Conservation (phyloP, 2,113 vertebrate species). For the Cryptotis parvus region DNA sequence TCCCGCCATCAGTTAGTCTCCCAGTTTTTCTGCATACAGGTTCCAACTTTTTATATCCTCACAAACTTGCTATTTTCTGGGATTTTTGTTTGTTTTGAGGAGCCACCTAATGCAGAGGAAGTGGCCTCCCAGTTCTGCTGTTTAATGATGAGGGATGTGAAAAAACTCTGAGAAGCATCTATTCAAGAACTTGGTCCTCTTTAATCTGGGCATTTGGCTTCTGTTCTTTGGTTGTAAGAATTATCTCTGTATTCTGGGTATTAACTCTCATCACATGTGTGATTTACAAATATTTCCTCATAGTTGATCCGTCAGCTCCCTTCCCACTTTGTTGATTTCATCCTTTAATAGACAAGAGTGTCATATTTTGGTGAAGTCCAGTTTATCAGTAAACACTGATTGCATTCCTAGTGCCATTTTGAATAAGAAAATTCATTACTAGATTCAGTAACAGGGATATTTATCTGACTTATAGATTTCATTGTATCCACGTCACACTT, state of each 20-base stretch:
- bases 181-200: not conserved
- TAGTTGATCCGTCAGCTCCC: not conserved
- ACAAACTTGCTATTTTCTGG: not conserved
- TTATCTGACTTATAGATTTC: slow-evolving; percentile 5
- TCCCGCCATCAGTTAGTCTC: not conserved
- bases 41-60: not conserved
- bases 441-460: not conserved
- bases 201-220: not conserved
- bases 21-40: not conserved
- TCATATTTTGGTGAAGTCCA: not conserved
- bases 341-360: not conserved
- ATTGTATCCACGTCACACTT: not conserved
- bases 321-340: slow-evolving; percentile 18
- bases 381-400: not conserved
- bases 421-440: not conserved
- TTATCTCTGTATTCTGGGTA: slow-evolving; percentile 7
- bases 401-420: not conserved
- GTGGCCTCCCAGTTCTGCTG: not conserved
- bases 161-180: slow-evolving; percentile 3
- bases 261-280: not conserved
- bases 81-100: not conserved
- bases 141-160: not conserved
- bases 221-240: not conserved
- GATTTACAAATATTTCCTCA: slow-evolving; percentile 16
- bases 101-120: not conserved